These are phyloP conservation scores for Carposina sasakii DNA, from an alignment of 1,140 invertebrate species.

Conservation along the genomic window DNA sequence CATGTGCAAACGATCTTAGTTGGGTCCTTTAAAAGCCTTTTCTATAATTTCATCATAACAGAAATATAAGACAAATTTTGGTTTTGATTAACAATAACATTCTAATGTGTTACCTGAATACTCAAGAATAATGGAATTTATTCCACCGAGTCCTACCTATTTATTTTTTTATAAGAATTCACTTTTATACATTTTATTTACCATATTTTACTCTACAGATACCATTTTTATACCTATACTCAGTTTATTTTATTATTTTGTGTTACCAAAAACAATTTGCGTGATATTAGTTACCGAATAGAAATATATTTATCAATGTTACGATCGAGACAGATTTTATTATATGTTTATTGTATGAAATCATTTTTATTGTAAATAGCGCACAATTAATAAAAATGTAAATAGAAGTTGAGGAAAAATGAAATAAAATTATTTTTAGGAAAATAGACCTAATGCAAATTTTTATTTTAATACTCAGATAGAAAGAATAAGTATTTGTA, in stretches of 20 bases:
- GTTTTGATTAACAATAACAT: neutral
- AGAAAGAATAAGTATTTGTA: too few relatives aligned
- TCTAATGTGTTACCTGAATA: neutral
- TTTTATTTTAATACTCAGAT: too few relatives aligned
- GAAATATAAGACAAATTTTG: too few relatives aligned
- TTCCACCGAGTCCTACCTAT: constrained; percentile 51
- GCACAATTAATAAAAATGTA: constrained; percentile 43
- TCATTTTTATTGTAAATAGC: neutral
- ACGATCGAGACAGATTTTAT: constrained; percentile 29
- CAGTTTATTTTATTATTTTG: neutral
- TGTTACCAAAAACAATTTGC: constrained; percentile 36
- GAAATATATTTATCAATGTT: constrained; percentile 28
- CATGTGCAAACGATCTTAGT: too few relatives aligned
- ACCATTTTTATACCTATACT: too few relatives aligned
- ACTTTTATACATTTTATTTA: neutral
- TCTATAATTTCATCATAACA: too few relatives aligned
- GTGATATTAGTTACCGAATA: constrained; percentile 66
- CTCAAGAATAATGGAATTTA: neutral
- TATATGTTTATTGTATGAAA: too few relatives aligned
- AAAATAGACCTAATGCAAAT: too few relatives aligned
- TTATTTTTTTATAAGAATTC: constrained; percentile 9
- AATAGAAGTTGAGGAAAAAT: constrained; percentile 46
- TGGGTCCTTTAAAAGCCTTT: too few relatives aligned
- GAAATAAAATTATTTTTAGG: constrained; percentile 29
- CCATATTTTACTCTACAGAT: too few relatives aligned